Percentiles rank a stretch among this genome's conserved stretches.
Conservation (phyloP, 2,113 vertebrate genomes). For the Tyto alba region DNA sequence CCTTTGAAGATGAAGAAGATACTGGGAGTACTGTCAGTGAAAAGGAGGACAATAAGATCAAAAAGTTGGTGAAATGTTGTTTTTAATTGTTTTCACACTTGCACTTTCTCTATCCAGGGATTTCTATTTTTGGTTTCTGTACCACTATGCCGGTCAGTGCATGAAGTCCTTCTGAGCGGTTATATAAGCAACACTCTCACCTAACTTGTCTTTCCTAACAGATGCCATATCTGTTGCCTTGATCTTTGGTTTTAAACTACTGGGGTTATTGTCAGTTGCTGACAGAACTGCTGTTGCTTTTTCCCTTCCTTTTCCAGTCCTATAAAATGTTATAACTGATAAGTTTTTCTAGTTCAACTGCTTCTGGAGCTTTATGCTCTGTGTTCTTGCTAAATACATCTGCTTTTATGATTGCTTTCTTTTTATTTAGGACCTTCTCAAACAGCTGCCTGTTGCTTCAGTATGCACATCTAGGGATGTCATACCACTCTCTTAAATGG, state of each 20-base stretch:
- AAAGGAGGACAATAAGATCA: constrained; percentile 88
- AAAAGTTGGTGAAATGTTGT: constrained; percentile 94
- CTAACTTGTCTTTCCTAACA: constrained; percentile 15
- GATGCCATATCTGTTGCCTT: constrained; percentile 30
- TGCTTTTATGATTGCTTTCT: neutral
- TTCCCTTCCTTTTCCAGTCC: neutral
- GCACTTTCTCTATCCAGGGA: constrained; percentile 58
- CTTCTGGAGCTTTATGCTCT: constrained; percentile 31
- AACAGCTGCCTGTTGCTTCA: constrained; percentile 15
- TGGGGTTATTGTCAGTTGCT: constrained; percentile 26
- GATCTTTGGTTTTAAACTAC: neutral
- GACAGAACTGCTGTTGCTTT: constrained; percentile 28
- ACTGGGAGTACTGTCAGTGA: constrained; percentile 85
- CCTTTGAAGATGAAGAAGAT: constrained; percentile 92
- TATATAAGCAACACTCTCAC: neutral
- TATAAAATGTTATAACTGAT: neutral
- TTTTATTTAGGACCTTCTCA: constrained; percentile 23
- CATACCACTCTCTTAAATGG: neutral
- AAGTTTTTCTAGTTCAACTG: neutral
- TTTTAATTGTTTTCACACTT: constrained; percentile 46
- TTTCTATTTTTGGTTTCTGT: constrained; percentile 20
- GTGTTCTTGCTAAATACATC: neutral
- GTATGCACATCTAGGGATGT: neutral
- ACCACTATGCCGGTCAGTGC: constrained; percentile 20
- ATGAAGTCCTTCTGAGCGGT: constrained; percentile 25